Percentiles rank a stretch among this genome's conserved stretches.
Evolutionary conservation across 37 sponge, comb jelly and placozoan species (phyloP).

Genomic region (Cliona cf. orientalis): DNA sequence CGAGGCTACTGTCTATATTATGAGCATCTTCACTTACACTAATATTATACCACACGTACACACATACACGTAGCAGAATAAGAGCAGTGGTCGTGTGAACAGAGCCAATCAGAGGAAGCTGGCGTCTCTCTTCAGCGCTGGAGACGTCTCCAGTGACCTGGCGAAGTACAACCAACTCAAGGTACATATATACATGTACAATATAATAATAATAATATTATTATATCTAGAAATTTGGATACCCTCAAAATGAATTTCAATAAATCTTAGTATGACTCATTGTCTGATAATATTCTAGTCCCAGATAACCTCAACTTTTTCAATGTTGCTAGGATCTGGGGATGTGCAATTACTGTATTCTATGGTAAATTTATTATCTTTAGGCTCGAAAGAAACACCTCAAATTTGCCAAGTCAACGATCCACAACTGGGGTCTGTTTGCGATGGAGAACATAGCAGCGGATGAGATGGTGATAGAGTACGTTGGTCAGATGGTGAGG

Average conservation of each 20-base stretch:
- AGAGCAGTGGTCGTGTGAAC: slow-evolving; percentile 80
- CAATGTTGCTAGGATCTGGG: background rate
- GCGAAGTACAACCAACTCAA: slow-evolving; percentile 84
- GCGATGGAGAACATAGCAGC: slow-evolving; percentile 96
- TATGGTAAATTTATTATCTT: background rate
- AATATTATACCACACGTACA: background rate
- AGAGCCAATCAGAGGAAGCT: slow-evolving; percentile 75
- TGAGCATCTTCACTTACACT: no score
- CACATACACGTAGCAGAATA: background rate
- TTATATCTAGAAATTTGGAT: no score
- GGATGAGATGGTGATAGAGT: slow-evolving; percentile 99
- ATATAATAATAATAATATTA: no score
- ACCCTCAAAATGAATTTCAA: no score
- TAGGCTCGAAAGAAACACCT: slow-evolving; percentile 95
- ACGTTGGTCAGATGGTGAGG: slow-evolving; percentile 93
- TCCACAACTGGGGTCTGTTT: slow-evolving; percentile 99
- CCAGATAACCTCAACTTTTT: no score
- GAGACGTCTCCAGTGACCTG: slow-evolving; percentile 69
- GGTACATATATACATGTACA: no score
- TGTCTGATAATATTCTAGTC: no score
- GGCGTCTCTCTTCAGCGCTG: slow-evolving; percentile 68
- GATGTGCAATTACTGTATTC: background rate
- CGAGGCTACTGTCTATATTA: no score
- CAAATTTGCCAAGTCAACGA: slow-evolving; percentile 93
- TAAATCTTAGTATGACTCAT: background rate